Percentiles rank a stretch among this genome's conserved stretches.
These are phyloP conservation scores for Carterocephalus palaemon DNA, from an alignment of 2,888 invertebrate species.

Conservation along the genomic window DNA sequence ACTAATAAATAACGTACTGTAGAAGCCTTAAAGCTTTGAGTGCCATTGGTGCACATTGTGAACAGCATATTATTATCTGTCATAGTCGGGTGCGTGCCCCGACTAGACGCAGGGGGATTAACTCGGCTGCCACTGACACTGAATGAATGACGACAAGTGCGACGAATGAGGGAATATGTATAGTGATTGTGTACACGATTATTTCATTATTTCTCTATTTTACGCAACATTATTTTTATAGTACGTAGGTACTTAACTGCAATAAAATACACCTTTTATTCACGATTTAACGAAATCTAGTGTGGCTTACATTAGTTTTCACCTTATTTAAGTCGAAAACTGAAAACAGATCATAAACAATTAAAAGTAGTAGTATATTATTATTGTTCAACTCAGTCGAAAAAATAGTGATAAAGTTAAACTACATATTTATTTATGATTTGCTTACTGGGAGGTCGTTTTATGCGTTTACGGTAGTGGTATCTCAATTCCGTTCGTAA, in stretches of 20 bases:
- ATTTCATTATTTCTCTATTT: conserved; percentile 59
- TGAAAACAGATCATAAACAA: too few relatives aligned
- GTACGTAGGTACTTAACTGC: too few relatives aligned
- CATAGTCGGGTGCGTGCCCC: conserved; percentile 58
- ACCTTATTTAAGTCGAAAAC: too few relatives aligned
- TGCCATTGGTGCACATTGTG: conserved; percentile 27
- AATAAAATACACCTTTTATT: too few relatives aligned
- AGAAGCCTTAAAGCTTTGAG: conserved; percentile 26
- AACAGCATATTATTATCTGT: conserved; percentile 52
- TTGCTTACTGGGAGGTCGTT: conserved; percentile 42
- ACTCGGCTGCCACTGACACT: conserved; percentile 29
- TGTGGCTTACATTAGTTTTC: too few relatives aligned
- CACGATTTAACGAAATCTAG: too few relatives aligned
- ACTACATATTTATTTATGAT: too few relatives aligned
- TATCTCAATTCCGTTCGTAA: conserved; percentile 37
- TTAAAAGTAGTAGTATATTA: too few relatives aligned
- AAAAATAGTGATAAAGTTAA: not conserved
- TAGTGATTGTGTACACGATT: conserved; percentile 56
- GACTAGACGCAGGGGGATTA: conserved; percentile 51
- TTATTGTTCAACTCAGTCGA: conserved; percentile 5
- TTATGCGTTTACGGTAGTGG: conserved; percentile 32
- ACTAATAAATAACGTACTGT: too few relatives aligned
- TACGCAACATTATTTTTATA: conserved; percentile 27
- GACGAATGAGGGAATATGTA: conserved; percentile 43
- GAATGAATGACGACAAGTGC: conserved; percentile 24